phyloP scores from a whole-genome alignment of 2,888 invertebrate genomes.

The Spisula subtruncata region DNA sequence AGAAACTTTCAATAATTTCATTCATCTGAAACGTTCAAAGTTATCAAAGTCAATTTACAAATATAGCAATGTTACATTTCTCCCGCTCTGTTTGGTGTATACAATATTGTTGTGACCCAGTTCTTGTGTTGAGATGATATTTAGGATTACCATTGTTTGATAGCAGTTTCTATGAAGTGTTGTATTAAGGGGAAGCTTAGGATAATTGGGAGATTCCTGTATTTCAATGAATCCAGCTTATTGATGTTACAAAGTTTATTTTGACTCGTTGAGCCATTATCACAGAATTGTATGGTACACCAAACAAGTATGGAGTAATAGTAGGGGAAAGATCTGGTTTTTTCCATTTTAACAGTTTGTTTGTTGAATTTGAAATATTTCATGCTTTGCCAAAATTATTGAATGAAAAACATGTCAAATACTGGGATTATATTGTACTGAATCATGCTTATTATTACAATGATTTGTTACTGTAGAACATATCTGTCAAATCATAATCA shows the following conservation, averaged over 20 bases:
- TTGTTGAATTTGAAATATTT: no score
- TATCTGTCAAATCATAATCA: no score
- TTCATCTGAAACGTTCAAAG: no score
- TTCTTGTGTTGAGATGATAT: neutral
- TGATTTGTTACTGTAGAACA: no score
- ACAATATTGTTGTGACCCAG: constrained; percentile 26
- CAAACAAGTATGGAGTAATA: neutral
- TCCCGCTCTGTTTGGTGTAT: neutral
- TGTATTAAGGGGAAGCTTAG: neutral
- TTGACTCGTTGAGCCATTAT: neutral
- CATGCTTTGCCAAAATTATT: no score
- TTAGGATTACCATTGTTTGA: neutral
- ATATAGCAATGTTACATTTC: neutral
- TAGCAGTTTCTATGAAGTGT: neutral
- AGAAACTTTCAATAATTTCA: no score
- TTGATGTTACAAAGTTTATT: neutral
- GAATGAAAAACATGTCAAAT: no score
- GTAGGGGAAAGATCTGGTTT: no score
- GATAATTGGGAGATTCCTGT: neutral
- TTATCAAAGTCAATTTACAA: no score
- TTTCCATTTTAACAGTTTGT: no score
- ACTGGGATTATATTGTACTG: no score
- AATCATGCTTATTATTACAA: no score
- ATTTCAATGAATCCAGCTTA: neutral
- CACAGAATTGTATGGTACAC: constrained; percentile 3